Percentiles rank a stretch among this genome's conserved stretches.
These are phyloP conservation scores for Drosophila dunni DNA, from an alignment of 1,140 invertebrate species.

Conservation along the genomic window DNA sequence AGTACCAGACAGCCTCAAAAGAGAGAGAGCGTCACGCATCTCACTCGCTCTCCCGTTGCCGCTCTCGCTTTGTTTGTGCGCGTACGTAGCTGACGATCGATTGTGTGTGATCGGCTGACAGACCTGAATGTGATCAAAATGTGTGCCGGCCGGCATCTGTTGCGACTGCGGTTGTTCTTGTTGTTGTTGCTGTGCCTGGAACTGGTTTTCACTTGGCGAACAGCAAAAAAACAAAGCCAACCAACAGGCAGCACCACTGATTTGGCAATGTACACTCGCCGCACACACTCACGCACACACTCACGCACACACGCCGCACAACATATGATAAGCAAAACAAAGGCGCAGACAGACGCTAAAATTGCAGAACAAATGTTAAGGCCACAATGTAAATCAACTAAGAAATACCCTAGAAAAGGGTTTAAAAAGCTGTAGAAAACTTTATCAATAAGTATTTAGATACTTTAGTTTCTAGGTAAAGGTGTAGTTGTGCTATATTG, in stretches of 20 bases:
- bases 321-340: slow-evolving; percentile 69
- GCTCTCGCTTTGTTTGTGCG: background rate
- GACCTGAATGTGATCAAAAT: slow-evolving; percentile 55
- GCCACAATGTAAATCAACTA: background rate
- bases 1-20: background rate
- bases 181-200: slow-evolving; percentile 43
- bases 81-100: slow-evolving; percentile 22
- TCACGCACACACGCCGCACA: slow-evolving; percentile 33
- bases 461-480: too few species aligned
- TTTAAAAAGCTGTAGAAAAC: too few species aligned
- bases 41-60: background rate
- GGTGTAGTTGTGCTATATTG: too few species aligned
- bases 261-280: slow-evolving; percentile 66
- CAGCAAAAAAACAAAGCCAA: slow-evolving; percentile 41
- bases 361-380: slow-evolving; percentile 26
- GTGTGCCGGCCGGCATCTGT: slow-evolving; percentile 74
- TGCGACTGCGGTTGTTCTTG: background rate
- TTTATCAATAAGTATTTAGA: too few species aligned
- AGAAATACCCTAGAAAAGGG: slow-evolving; percentile 9
- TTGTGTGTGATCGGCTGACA: slow-evolving; percentile 37
- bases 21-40: background rate
- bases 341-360: slow-evolving; percentile 31
- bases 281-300: slow-evolving; percentile 10
- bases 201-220: slow-evolving; percentile 76
- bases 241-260: slow-evolving; percentile 45